Evolutionary conservation across 2,797 vertebrate species (phyloP).

Genomic region (Arctocebus calabarensis): DNA sequence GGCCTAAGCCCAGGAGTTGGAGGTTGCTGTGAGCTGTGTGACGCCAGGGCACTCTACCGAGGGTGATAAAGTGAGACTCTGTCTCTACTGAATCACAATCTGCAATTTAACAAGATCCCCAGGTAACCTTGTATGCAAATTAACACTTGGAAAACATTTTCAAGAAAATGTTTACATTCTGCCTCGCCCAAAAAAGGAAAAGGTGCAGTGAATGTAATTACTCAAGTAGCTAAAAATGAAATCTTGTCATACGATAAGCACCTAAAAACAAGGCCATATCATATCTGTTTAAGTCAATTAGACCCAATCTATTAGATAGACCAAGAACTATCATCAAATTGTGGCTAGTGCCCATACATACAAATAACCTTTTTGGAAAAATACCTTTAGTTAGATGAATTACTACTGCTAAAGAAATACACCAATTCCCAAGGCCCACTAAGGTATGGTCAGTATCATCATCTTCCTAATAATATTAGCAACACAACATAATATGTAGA

Average conservation of each 20-base stretch:
- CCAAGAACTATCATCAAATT: not conserved
- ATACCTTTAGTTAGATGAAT: constrained; percentile 19
- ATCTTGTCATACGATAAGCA: constrained; percentile 25
- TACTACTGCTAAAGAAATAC: not conserved
- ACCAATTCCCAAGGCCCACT: not conserved
- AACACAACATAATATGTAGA: constrained; percentile 2
- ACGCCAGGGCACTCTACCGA: too few relatives aligned
- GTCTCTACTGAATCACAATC: not conserved
- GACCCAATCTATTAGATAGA: not conserved
- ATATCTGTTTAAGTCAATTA: constrained; percentile 22
- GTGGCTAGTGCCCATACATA: not conserved
- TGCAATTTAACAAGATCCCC: constrained; percentile 1
- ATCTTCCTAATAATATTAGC: constrained; percentile 22
- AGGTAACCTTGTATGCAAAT: constrained; percentile 7
- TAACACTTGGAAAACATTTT: constrained; percentile 50
- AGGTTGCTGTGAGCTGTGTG: too few relatives aligned
- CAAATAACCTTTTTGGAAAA: constrained; percentile 6
- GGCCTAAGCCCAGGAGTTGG: too few relatives aligned
- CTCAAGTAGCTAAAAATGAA: constrained; percentile 47
- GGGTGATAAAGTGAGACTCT: too few relatives aligned
- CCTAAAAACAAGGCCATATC: constrained; percentile 32
- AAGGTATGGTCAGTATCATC: not conserved
- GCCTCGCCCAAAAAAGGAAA: not conserved
- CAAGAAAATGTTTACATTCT: constrained; percentile 34
- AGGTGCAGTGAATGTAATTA: constrained; percentile 2